Base-by-base conservation (phyloP, 2,888 invertebrate species). In the Xanthia togata region DNA sequence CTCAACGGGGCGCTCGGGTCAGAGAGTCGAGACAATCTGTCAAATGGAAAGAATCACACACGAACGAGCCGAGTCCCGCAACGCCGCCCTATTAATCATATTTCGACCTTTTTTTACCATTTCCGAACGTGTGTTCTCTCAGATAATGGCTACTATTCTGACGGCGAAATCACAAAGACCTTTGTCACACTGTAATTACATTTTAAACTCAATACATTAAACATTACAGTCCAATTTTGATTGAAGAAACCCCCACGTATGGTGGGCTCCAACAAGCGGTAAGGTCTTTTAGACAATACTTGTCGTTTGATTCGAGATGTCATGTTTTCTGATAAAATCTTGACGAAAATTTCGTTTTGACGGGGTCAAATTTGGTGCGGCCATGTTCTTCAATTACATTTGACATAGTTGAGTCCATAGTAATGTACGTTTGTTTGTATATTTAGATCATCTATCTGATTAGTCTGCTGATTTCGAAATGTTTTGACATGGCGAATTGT, bases 1-100 rank as follows among this genome's bases (percentile, higher is more conserved):
- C 96, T 90, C 96, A 90, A 90, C 95, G 95, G 96, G 96, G 95
- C 91, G 95, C 95, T 94, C 91, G 91, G 96, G 96, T 95, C 95
- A 95, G 93, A 94, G 94, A 95, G 94, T 91, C 94, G 96, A 95
- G 96, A 96, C 96, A 96, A 96, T 96, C 96, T 96, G 96, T 96
- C 96, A 96, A 95, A 95, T 92, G 93, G 93, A 94, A 94, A 94
- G 96, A 96, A 96, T 96, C 96, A 96, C 96, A 96, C 94, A 94
- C 94, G 87, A 89, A 86, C 86, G 92, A 91, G 89, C 91, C 90
- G 90, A 89, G 92, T 91, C 95, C 92, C 91, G 90, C 91, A 91
- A 92, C 94, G 93, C 93, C 92, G 93, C 90, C 95, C 95, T 96
- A 96, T 96, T 96, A 96, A 96, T 96, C 96, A 96, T 96, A 95